Percentiles rank a stretch among this genome's conserved stretches.
phyloP scores from a whole-genome alignment of 23 tunicate genomes.

The Phallusia fumigata region DNA sequence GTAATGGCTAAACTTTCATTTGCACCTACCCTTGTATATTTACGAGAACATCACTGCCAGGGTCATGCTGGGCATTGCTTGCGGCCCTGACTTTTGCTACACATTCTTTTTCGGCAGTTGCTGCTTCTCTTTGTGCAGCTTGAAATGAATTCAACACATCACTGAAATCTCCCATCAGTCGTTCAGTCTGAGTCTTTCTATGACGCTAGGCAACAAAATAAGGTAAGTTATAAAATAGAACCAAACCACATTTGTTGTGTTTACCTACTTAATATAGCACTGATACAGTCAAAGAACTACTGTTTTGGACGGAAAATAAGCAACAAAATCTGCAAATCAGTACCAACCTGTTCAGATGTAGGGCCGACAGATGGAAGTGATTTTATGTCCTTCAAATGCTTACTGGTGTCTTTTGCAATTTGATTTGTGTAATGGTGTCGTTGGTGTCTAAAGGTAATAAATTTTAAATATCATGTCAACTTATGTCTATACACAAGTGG shows the following conservation, averaged over 20 bases:
- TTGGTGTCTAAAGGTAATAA: conserved; percentile 48
- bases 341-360: conserved; percentile 69
- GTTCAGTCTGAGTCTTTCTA: conserved; percentile 75
- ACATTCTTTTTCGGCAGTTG: conserved; percentile 67
- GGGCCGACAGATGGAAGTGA: conserved; percentile 58
- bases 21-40: conserved; percentile 58
- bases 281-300: no score
- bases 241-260: no score
- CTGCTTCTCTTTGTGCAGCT: conserved; percentile 92
- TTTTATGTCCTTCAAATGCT: conserved; percentile 76
- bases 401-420: conserved; percentile 80
- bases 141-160: conserved; percentile 87
- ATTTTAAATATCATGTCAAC: neutral
- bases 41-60: conserved; percentile 44
- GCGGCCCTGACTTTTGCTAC: conserved; percentile 73
- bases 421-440: conserved; percentile 87
- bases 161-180: conserved; percentile 83
- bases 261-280: no score
- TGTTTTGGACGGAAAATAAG: no score
- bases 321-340: neutral
- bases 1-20: neutral
- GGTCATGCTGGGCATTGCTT: conserved; percentile 45
- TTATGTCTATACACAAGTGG: no score
- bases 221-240: neutral
- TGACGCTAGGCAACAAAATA: conserved; percentile 48